phyloP scores from a whole-genome alignment of 53 echinoderm and acorn worm species.

The Paracentrotus lividus region DNA sequence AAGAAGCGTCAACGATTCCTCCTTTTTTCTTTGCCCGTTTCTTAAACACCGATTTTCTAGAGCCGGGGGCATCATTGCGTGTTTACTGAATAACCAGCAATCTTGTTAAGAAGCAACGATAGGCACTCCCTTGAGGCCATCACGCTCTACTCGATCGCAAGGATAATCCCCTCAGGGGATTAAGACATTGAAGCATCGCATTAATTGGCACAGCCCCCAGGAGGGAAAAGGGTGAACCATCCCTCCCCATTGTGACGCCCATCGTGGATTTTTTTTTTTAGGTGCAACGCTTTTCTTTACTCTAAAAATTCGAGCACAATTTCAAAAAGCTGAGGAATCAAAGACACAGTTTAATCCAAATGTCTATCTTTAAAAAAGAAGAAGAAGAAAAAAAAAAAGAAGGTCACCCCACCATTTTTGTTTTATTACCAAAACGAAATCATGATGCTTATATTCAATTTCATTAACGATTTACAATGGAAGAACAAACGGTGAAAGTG shows the following conservation, averaged over 20 bases:
- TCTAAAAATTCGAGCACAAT: too few relatives aligned
- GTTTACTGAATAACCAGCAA: conserved; percentile 13
- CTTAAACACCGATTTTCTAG: neutral
- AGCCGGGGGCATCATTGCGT: neutral
- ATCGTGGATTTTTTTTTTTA: neutral
- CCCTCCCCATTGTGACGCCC: neutral
- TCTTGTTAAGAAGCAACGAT: conserved; percentile 33
- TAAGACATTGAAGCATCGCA: neutral
- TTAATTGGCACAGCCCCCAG: neutral
- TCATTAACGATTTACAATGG: too few relatives aligned
- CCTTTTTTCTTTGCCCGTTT: neutral
- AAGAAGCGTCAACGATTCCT: neutral
- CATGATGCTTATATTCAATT: neutral
- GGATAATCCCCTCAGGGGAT: neutral
- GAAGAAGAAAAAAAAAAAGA: neutral
- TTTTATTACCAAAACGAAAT: neutral
- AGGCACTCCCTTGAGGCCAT: conserved; percentile 1
- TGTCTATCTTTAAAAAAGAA: neutral
- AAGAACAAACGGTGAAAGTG: too few relatives aligned
- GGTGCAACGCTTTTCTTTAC: neutral
- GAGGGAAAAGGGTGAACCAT: neutral
- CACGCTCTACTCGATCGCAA: conserved; percentile 20
- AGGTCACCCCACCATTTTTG: neutral
- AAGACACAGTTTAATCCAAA: too few relatives aligned
- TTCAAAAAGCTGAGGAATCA: too few relatives aligned